These are phyloP conservation scores for Pungitius pungitius DNA, from an alignment of 2,113 vertebrate genomes.

Conservation along the genomic window DNA sequence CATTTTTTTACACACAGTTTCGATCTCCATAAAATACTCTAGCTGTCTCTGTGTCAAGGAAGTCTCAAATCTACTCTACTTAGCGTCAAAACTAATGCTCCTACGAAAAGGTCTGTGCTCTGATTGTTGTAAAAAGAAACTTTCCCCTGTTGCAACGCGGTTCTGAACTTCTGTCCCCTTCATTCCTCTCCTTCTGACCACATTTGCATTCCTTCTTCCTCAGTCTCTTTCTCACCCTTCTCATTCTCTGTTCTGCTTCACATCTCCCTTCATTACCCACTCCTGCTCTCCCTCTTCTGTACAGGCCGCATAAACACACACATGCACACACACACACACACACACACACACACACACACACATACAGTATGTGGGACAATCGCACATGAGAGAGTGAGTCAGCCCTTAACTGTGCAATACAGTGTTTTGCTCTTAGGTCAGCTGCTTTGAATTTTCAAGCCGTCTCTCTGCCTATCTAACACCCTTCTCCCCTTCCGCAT, in stretches of 20 bases:
- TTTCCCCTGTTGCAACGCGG: slow-evolving; percentile 42
- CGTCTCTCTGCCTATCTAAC: slow-evolving; percentile 25
- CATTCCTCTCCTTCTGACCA: slow-evolving; percentile 64
- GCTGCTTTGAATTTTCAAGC: slow-evolving; percentile 49
- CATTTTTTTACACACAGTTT: slow-evolving; percentile 25
- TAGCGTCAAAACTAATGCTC: slow-evolving; percentile 14
- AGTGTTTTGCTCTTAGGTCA: slow-evolving; percentile 24
- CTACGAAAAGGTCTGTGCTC: slow-evolving; percentile 5
- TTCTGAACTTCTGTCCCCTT: slow-evolving; percentile 28
- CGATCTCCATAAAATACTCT: slow-evolving; percentile 27
- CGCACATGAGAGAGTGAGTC: slow-evolving; percentile 30
- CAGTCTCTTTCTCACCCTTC: slow-evolving; percentile 61
- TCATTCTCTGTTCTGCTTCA: slow-evolving; percentile 65
- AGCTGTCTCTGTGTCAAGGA: neutral
- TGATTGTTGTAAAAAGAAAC: slow-evolving; percentile 27
- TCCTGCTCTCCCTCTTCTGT: slow-evolving; percentile 28
- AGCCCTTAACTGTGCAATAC: slow-evolving; percentile 18
- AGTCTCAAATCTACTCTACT: slow-evolving; percentile 17
- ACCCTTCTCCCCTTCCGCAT: slow-evolving; percentile 37
- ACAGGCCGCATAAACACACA: slow-evolving; percentile 26
- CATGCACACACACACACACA: slow-evolving; percentile 10
- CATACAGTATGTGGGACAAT: slow-evolving; percentile 19
- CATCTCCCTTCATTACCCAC: slow-evolving; percentile 42
- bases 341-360: slow-evolving; percentile 23
- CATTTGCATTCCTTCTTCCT: slow-evolving; percentile 65